These are phyloP conservation scores for Caenorhabditis sp. DNA, from an alignment of 2,888 invertebrate genomes.

Conservation along the genomic window DNA sequence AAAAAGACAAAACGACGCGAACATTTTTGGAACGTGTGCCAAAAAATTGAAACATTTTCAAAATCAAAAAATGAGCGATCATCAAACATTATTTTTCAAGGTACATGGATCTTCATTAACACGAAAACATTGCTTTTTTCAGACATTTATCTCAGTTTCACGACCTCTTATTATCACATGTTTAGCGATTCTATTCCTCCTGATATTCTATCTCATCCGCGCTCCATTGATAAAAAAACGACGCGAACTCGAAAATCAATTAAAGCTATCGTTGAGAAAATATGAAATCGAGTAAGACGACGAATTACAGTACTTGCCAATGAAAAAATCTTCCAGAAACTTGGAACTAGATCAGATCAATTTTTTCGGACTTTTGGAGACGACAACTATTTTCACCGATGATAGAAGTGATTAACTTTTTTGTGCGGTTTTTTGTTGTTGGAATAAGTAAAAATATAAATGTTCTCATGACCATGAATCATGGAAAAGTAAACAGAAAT, in stretches of 20 bases:
- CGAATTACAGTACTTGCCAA: not conserved
- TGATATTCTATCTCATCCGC: not conserved
- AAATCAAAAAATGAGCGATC: too few relatives aligned
- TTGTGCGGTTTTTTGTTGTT: too few relatives aligned
- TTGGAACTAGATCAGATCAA: not conserved
- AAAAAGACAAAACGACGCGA: not conserved
- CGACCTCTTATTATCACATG: not conserved
- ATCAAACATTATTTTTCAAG: not conserved
- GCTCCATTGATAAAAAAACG: not conserved
- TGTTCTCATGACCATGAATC: too few relatives aligned
- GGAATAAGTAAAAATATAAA: too few relatives aligned
- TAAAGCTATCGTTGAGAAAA: not conserved
- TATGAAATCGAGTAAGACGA: conserved; percentile 5
- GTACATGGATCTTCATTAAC: conserved; percentile 5
- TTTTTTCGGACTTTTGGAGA: not conserved
- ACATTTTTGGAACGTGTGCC: too few relatives aligned
- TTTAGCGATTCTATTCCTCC: not conserved
- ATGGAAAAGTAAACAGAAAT: too few relatives aligned
- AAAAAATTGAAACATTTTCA: too few relatives aligned
- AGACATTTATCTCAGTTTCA: not conserved
- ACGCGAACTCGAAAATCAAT: not conserved
- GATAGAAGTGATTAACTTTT: too few relatives aligned
- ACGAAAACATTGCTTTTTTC: conserved; percentile 1
- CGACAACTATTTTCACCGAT: too few relatives aligned
- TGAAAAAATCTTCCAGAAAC: not conserved